Evolutionary conservation across 2,113 vertebrate genomes (phyloP), one percentile per base, ranked within the genome.

Genomic region (Mystacornis crossleyi): DNA sequence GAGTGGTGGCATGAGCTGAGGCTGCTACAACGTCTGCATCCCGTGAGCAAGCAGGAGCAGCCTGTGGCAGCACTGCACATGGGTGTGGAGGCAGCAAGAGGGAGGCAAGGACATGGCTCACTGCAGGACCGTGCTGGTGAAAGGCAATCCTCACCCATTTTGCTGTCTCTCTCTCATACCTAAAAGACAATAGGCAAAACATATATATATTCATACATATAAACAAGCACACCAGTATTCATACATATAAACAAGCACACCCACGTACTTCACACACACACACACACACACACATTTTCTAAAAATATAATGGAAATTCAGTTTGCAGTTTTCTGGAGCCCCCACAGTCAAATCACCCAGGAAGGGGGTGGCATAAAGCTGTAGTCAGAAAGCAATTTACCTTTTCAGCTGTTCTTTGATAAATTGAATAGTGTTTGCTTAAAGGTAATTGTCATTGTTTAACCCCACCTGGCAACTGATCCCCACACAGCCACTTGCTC

Each of bases 51-150:
- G 71, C 7, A 5, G 28, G 16, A 78, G 28, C 72, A 84, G 36
- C 42, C 73, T 53, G 34, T 3, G 2, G 34, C 36, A 81, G 50
- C 50, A 12, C 34, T n/a, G n/a, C 34, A 6, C 43, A 2, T 0
- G 2, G 29, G 16, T 1, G 1, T 3, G 10, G 45, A 23, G 19
- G 79, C 38, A 58, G 66, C 10, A 3, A 50, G 24, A 51, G 26
- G 26, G 45, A 29, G 48, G 42, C 5, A 8, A 47, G 66, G 55
- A 31, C 26, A 20, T 3, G 40, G n/a, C 18, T 75, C 3, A 0
- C n/a, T 79, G 40, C 4, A 2, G 28, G n/a, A 65, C 21, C 0
- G 1, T 62, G 50, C 12, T 70, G 40, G 20, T 61, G 47, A 40
- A 81, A 65, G 14, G 57, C 60, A 83, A 7, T 33, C 18, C 24